Conservation (phyloP, 2,797 vertebrate genomes). For the Sebastes baramenuke region DNA sequence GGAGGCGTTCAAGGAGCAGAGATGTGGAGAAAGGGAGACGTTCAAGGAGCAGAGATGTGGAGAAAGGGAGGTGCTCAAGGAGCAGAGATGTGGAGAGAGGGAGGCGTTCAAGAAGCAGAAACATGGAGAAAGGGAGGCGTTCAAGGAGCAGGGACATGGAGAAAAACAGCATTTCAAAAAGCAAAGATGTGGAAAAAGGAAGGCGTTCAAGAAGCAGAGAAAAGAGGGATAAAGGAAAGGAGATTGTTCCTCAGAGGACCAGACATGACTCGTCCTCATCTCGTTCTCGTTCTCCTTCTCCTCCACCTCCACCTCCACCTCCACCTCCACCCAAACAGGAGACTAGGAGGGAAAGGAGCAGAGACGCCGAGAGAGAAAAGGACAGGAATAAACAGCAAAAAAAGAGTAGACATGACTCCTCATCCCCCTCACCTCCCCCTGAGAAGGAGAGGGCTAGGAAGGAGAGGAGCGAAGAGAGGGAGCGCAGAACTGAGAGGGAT, state of each 20-base stretch:
- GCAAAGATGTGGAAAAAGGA: constrained; percentile 24
- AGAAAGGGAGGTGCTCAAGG: constrained; percentile 12
- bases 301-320: constrained; percentile 42
- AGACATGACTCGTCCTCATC: constrained; percentile 69
- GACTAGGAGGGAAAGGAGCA: constrained; percentile 43
- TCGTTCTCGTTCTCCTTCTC: constrained; percentile 48
- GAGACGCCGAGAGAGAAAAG: constrained; percentile 41
- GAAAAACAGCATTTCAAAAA: constrained; percentile 6
- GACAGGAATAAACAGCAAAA: constrained; percentile 48
- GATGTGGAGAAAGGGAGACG: constrained; percentile 24
- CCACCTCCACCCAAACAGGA: constrained; percentile 55
- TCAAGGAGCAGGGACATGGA: constrained; percentile 40
- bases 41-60: constrained; percentile 45
- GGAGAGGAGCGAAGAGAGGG: constrained; percentile 56
- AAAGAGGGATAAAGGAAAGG: constrained; percentile 43
- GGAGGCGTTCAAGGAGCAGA: constrained; percentile 3
- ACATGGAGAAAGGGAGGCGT: constrained; percentile 1
- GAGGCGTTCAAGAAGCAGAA: constrained; percentile 32
- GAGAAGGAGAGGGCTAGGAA: constrained; percentile 38
- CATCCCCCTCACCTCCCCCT: constrained; percentile 57
- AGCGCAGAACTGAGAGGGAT: constrained; percentile 31
- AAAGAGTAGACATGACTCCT: constrained; percentile 53
- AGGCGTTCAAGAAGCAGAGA: constrained; percentile 15
- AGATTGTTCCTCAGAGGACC: constrained; percentile 33
- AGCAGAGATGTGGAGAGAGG: constrained; percentile 16